These are phyloP conservation scores for Polydesmus complanatus DNA, from an alignment of 2,888 invertebrate genomes.

Conservation along the genomic window DNA sequence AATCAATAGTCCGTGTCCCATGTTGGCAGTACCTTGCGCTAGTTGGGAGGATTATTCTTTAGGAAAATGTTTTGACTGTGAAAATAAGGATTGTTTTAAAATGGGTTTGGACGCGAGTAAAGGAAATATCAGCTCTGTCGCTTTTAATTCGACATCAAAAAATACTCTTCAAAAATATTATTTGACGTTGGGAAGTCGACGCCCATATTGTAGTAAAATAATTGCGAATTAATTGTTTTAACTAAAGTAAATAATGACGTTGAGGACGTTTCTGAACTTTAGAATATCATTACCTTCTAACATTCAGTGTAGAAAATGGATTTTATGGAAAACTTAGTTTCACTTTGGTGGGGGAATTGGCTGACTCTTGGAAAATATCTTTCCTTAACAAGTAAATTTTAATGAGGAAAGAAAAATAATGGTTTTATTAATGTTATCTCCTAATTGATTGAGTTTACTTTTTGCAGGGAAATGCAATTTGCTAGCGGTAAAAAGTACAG, in stretches of 20 bases:
- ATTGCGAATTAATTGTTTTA: not conserved
- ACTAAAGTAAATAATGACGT: not conserved
- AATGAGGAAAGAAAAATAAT: not conserved
- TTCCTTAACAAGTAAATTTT: slow-evolving; percentile 8
- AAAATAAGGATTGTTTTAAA: not conserved
- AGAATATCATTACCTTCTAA: slow-evolving; percentile 9
- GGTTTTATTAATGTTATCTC: not conserved
- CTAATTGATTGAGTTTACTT: not conserved
- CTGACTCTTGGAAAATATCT: slow-evolving; percentile 1
- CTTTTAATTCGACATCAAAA: not conserved
- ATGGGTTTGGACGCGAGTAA: slow-evolving; percentile 3
- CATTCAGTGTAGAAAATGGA: slow-evolving; percentile 1
- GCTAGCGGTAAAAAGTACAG: not conserved
- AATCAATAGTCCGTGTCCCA: slow-evolving; percentile 60
- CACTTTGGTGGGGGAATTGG: not conserved
- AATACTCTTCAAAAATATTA: not conserved
- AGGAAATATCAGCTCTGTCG: not conserved
- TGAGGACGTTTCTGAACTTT: not conserved
- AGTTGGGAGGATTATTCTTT: slow-evolving; percentile 46
- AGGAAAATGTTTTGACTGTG: slow-evolving; percentile 30
- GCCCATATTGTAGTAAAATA: not conserved
- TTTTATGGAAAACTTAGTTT: slow-evolving; percentile 7
- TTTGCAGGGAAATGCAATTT: slow-evolving; percentile 7
- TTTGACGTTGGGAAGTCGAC: not conserved
- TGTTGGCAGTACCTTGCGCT: slow-evolving; percentile 60